phyloP scores from a whole-genome alignment of 2,113 vertebrate species.

The Panurus biarmicus region DNA sequence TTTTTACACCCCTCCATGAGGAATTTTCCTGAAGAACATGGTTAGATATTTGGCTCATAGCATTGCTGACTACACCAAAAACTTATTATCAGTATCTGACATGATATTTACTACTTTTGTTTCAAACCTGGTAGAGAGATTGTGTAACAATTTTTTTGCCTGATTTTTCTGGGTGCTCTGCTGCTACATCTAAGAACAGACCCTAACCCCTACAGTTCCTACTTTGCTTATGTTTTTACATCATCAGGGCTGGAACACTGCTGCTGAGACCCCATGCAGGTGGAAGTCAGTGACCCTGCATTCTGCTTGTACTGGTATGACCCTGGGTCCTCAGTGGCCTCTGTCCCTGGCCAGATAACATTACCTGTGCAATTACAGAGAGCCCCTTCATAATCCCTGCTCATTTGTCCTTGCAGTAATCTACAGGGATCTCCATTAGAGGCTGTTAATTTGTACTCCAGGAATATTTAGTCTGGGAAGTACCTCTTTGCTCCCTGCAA shows the following conservation, averaged over 20 bases:
- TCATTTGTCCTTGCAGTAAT: not conserved
- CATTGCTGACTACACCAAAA: not conserved
- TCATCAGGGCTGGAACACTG: not conserved
- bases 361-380: not conserved
- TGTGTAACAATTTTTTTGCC: not conserved
- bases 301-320: not conserved
- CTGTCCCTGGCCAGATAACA: not conserved
- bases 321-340: not conserved
- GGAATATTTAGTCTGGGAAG: not conserved
- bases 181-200: not conserved
- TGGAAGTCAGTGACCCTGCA: not conserved
- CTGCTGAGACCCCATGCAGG: not conserved
- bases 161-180: not conserved
- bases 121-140: not conserved
- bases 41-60: not conserved
- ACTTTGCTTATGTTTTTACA: not conserved
- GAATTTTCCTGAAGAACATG: not conserved
- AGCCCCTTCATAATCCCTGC: not conserved
- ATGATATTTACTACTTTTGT: not conserved
- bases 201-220: not conserved
- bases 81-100: not conserved
- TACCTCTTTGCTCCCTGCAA: not conserved
- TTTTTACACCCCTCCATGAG: not conserved
- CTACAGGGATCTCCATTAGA: not conserved
- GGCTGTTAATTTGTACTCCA: not conserved